Evolutionary conservation across 2,797 vertebrate genomes (phyloP), one percentile per base, ranked within the genome.

Genomic region (Ateles fusciceps): DNA sequence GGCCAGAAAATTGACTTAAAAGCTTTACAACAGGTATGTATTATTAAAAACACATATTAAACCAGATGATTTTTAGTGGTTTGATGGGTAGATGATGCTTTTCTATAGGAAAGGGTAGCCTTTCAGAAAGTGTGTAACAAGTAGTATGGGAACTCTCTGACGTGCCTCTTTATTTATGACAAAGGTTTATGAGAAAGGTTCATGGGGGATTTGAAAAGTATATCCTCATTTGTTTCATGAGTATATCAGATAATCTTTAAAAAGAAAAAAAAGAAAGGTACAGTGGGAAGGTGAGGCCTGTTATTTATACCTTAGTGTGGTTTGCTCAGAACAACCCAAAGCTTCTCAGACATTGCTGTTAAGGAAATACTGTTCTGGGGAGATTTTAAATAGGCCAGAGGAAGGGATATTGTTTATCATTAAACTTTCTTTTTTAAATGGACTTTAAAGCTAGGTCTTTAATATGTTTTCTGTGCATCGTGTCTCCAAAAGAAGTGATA

Each of bases 1-100:
- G 99, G 99, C 79, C 99, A 99, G 99, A 99, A 99, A 98, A 99
- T 99, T 57, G 99, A 99, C 86, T 98, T 99, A 98, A 99, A 99
- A 97, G 99, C 99, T 17, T 98, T 99, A 96, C 99, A 99, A 28
- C 99, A 99, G 99, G 99, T 99, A 98, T 28, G 86, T 91, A 85
- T 96, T 83, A 33, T 36, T 76, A 21, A 28, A 96, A 85, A 30
- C 11, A 61, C 78, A 14, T 55, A 44, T 96, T 97, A 97, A 86
- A 59, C 22, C 5, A 95, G 2, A 5, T 85, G 88, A 52, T 33
- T 9, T 92, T 48, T 42, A 91, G n/a, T 95, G 80, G 12, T 83
- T 96, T 94, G 24, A 93, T 94, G 52, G 22, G 55, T 95, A 28
- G 68, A n/a, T 84, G 36, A n/a, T 98, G 46, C 39, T 96, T 72